Evolutionary conservation across 2,797 vertebrate species (phyloP), one percentile per base, ranked within the genome.

Genomic region (Sparidentex hasta): DNA sequence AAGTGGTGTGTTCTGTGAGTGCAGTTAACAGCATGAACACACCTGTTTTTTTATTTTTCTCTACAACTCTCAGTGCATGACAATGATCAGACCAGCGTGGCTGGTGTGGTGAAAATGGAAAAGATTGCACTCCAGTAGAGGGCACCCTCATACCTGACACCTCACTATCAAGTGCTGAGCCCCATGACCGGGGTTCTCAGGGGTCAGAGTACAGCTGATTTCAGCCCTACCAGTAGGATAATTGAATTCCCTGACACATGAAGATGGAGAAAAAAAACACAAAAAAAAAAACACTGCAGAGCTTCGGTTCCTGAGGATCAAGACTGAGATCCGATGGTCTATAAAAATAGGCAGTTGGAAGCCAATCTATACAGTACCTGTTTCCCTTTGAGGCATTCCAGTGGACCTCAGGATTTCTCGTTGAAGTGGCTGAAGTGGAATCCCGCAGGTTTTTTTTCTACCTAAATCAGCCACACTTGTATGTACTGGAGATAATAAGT

Each of bases 51-150:
- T 38, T 38, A 38, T 38, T 33, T 46, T 25, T 2, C 66, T 66
- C 58, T 20, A 61, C 1, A 67, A 51, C 17, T 29, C 2, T 20
- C 16, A 67, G 13, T 23, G 33, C 16, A 50, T 56, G 46, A 57
- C 6, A 76, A 65, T 0, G 1, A 38, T 13, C n/a, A 65, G 79
- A 4, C 20, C 13, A 63, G 46, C 16, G 55, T 47, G 46, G 18
- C 48, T 41, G 41, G 47, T 50, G 43, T 44, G 47, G 47, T 67
- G 57, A 76, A 64, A 76, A 77, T 58, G 14, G 14, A 56, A 38
- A 38, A 58, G 55, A 67, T 46, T 41, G 29, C 1, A 66, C 46
- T 82, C 88, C 91, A 92, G 78, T 65, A 92, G 87, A 84, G 82
- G 86, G 86, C 80, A 84, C 33, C 74, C 50, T 68, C 57, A 76